Conservation (phyloP, 2,113 vertebrate genomes). For the Percopsis transmontana region DNA sequence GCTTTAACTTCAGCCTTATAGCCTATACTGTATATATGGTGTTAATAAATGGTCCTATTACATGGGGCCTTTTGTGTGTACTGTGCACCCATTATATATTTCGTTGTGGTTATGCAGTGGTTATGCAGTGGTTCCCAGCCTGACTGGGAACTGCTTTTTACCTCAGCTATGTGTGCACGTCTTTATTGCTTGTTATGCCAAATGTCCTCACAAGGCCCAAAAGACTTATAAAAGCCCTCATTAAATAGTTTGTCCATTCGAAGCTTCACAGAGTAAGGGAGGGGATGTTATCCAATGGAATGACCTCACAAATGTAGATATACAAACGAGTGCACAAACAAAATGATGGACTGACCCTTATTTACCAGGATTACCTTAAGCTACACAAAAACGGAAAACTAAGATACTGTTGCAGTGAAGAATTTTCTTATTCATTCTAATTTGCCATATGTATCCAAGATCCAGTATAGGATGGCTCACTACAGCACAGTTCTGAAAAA, state of each 20-base stretch:
- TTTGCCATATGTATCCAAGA: too few relatives aligned
- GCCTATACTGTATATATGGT: background rate
- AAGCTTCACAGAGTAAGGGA: slow-evolving; percentile 4
- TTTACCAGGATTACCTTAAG: slow-evolving; percentile 30
- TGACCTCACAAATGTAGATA: slow-evolving; percentile 32
- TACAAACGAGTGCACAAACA: slow-evolving; percentile 44
- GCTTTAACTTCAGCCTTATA: slow-evolving; percentile 2
- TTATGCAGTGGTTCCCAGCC: slow-evolving; percentile 10
- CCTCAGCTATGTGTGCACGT: slow-evolving; percentile 8
- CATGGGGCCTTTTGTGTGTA: background rate
- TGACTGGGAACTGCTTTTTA: slow-evolving; percentile 5
- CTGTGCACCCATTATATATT: slow-evolving; percentile 23
- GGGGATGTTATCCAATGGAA: slow-evolving; percentile 37
- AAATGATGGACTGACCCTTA: slow-evolving; percentile 55
- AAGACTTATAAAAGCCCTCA: background rate
- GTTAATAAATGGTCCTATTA: slow-evolving; percentile 5
- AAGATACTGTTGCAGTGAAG: too few relatives aligned
- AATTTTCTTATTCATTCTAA: too few relatives aligned
- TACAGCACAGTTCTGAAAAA: background rate
- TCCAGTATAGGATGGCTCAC: background rate
- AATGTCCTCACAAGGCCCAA: background rate
- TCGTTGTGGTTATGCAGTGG: slow-evolving; percentile 3
- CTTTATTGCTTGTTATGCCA: background rate
- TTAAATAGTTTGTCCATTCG: background rate
- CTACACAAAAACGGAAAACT: background rate